Evolutionary conservation across 1,140 invertebrate genomes (phyloP).

Genomic region (Yoshiicerus persimilis): DNA sequence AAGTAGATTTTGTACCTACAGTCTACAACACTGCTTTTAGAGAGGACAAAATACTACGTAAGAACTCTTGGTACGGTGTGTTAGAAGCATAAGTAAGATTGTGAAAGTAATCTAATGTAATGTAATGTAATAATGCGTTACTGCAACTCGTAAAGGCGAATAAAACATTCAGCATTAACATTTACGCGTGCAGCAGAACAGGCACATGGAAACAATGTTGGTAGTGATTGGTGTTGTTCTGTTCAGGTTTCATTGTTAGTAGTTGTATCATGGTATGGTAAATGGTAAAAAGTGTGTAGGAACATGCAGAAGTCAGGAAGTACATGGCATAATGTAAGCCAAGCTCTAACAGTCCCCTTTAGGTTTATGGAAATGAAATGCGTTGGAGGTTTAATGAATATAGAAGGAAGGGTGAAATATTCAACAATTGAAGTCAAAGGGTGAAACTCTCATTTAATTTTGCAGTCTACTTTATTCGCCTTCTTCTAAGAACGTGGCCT

Average conservation of each 20-base stretch:
- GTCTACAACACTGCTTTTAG: neutral
- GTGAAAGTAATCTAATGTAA: neutral
- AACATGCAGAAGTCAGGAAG: neutral
- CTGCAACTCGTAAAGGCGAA: neutral
- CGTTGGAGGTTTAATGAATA: neutral
- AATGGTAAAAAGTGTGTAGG: neutral
- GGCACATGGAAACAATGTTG: neutral
- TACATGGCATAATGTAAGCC: neutral
- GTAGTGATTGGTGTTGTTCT: neutral
- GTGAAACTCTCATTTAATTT: neutral
- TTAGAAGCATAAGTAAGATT: neutral
- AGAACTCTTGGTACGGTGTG: neutral
- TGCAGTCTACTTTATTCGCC: neutral
- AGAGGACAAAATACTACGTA: neutral
- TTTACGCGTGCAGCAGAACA: neutral
- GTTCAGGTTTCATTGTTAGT: neutral
- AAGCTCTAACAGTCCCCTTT: neutral
- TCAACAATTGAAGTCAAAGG: neutral
- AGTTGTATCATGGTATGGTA: neutral
- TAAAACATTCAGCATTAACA: constrained; percentile 15
- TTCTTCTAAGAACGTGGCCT: neutral
- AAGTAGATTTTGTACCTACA: neutral
- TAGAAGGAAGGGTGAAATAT: neutral
- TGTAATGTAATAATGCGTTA: constrained; percentile 1
- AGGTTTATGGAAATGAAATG: neutral